Conservation (phyloP, 2,797 vertebrate species). For the Gymnothorax reevesii region DNA sequence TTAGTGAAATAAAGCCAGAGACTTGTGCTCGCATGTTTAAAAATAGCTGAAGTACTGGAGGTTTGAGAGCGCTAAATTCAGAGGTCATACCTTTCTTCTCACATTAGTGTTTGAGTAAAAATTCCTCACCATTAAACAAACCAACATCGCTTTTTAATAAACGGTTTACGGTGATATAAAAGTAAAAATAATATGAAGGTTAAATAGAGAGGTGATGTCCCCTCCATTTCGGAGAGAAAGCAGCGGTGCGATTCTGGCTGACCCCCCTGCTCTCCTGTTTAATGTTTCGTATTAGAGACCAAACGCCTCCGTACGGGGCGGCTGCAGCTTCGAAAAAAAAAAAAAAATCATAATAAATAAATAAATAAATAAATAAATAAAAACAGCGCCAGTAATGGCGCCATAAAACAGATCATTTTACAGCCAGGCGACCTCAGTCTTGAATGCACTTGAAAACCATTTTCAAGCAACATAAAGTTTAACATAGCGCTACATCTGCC, state of each 20-base stretch:
- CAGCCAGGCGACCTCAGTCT: constrained; percentile 75
- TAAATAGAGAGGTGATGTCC: neutral
- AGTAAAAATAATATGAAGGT: neutral
- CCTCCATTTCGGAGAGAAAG: neutral
- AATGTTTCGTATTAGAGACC: neutral
- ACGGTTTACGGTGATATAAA: neutral
- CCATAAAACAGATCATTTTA: constrained; percentile 79
- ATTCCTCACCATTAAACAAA: neutral
- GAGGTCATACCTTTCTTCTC: neutral
- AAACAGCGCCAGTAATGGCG: constrained; percentile 42
- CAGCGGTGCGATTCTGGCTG: too few species aligned
- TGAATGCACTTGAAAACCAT: constrained; percentile 78
- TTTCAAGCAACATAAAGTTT: constrained; percentile 88
- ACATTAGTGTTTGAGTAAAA: neutral
- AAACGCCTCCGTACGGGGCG: neutral
- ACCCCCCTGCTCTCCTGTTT: neutral
- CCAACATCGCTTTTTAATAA: neutral
- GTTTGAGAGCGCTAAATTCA: neutral
- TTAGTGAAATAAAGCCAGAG: too few species aligned
- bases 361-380: too few species aligned
- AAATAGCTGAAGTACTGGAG: neutral
- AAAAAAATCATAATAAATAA: too few species aligned
- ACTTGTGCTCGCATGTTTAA: neutral
- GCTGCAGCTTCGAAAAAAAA: constrained; percentile 38
- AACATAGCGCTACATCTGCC: constrained; percentile 81